Conservation (phyloP, 2,113 vertebrate genomes). For the Aythya baeri region DNA sequence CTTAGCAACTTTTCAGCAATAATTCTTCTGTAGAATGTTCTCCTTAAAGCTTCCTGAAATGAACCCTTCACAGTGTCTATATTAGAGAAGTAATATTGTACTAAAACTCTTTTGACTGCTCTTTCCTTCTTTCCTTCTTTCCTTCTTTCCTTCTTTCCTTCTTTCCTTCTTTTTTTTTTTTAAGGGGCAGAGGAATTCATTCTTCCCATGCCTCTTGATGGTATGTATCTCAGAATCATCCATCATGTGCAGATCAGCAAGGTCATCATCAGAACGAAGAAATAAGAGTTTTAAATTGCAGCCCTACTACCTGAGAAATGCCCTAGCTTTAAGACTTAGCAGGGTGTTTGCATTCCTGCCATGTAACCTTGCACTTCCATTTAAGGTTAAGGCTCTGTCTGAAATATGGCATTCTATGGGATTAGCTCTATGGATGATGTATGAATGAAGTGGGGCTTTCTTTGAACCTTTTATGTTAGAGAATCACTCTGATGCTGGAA, state of each 20-base stretch:
- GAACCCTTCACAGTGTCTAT: conserved; percentile 18
- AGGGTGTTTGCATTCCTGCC: conserved; percentile 44
- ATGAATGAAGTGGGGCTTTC: neutral
- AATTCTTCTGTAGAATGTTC: conserved; percentile 7
- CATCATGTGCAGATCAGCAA: conserved; percentile 17
- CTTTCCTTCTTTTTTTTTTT: neutral
- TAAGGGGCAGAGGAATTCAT: neutral
- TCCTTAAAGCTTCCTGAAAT: conserved; percentile 30
- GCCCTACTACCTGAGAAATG: conserved; percentile 22
- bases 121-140: neutral
- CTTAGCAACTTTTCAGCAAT: conserved; percentile 28
- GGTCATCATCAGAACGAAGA: conserved; percentile 10
- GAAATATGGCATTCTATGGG: neutral
- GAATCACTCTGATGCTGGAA: neutral
- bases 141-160: neutral
- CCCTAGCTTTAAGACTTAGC: conserved; percentile 7
- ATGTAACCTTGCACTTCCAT: neutral
- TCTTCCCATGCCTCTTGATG: neutral
- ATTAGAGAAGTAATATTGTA: conserved; percentile 6
- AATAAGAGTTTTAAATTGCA: conserved; percentile 48
- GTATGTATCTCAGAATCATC: neutral
- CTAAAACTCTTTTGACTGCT: neutral
- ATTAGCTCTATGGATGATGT: neutral
- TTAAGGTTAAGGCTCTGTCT: neutral
- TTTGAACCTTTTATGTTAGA: neutral